These are phyloP conservation scores for Aurelia sp. DNA, from an alignment of 30 jellyfish, hydroid and myxozoan species.

Conservation along the genomic window DNA sequence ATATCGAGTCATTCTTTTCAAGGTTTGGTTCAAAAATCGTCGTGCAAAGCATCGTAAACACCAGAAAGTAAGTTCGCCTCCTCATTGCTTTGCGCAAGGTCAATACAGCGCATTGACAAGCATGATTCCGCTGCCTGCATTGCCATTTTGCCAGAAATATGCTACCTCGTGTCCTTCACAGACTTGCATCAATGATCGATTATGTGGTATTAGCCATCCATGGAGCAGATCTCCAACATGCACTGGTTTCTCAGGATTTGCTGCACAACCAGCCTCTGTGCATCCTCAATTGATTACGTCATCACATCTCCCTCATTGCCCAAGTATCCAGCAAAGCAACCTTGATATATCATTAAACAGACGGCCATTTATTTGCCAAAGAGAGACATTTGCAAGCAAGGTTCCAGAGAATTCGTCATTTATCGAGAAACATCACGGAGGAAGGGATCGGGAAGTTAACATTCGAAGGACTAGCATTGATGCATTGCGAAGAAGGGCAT, in stretches of 20 bases:
- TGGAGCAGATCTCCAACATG: neutral
- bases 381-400: neutral
- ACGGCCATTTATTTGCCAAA: neutral
- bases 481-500: constrained; percentile 46
- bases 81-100: constrained; percentile 30
- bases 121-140: constrained; percentile 22
- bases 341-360: constrained; percentile 4
- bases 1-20: neutral
- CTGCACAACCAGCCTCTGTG: neutral
- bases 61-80: constrained; percentile 56
- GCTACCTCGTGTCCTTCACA: neutral
- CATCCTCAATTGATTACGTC: constrained; percentile 4
- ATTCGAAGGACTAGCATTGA: constrained; percentile 45
- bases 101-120: constrained; percentile 23
- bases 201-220: neutral
- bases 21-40: constrained; percentile 99
- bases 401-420: neutral
- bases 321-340: constrained; percentile 1
- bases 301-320: constrained; percentile 12
- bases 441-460: neutral
- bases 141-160: constrained; percentile 4
- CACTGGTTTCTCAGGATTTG: neutral
- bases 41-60: constrained; percentile 95
- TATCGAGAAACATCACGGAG: neutral
- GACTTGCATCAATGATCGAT: neutral